Conservation (phyloP, 2,113 vertebrate species). For the Ailuropoda melanoleuca region DNA sequence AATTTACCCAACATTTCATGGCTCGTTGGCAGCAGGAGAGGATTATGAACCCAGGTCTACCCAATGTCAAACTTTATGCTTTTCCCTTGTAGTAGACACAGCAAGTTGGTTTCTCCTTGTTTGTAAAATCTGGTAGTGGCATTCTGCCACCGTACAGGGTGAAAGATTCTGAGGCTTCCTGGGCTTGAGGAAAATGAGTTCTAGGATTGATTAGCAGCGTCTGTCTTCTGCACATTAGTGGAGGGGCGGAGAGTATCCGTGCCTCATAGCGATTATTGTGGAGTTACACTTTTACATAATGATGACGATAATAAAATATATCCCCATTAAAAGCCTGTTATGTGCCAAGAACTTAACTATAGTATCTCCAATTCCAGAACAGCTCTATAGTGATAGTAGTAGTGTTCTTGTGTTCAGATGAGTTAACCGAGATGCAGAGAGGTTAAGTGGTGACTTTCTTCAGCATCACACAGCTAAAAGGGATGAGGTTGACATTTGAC, state of each 20-base stretch:
- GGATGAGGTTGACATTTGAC: background rate
- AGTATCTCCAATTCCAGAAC: rapidly evolving
- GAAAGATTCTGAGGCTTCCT: background rate
- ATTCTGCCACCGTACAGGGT: background rate
- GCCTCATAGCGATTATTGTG: background rate
- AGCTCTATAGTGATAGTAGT: rapidly evolving
- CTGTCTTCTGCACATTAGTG: background rate
- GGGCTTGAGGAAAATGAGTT: background rate
- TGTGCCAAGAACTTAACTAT: background rate
- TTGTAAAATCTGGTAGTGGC: background rate
- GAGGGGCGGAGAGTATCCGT: background rate
- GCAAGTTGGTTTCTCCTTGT: background rate
- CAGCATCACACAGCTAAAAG: background rate
- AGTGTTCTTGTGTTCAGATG: background rate
- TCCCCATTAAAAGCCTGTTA: background rate
- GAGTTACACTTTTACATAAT: background rate
- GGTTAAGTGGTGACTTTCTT: background rate
- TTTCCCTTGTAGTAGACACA: background rate
- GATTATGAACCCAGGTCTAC: background rate
- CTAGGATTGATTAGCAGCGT: background rate
- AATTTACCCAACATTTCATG: background rate
- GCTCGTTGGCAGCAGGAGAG: background rate
- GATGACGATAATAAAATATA: background rate
- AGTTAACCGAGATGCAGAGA: background rate
- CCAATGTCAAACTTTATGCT: background rate